Evolutionary conservation across 2,797 vertebrate species (phyloP).

Genomic region (Liparis tanakae): DNA sequence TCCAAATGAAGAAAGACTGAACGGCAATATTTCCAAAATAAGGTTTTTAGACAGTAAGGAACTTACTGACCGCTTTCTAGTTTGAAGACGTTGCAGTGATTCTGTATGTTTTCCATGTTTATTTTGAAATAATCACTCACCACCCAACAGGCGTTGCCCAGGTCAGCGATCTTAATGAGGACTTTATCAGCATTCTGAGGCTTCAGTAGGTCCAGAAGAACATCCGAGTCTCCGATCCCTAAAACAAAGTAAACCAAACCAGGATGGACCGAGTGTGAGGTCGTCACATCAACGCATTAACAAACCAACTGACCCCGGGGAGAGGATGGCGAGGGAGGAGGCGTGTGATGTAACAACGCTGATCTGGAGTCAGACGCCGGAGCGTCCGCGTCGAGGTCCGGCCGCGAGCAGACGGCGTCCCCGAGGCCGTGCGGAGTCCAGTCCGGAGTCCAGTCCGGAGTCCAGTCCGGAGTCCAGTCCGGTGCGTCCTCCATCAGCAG

Average conservation of each 20-base stretch:
- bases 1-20: not conserved
- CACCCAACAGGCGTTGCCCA: slow-evolving; percentile 97
- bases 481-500: slow-evolving; percentile 64
- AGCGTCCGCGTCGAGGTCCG: slow-evolving; percentile 44
- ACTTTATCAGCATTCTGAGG: slow-evolving; percentile 92
- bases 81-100: not conserved
- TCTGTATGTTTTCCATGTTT: not conserved
- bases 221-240: slow-evolving; percentile 68
- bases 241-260: slow-evolving; percentile 6
- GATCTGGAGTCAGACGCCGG: slow-evolving; percentile 51
- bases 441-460: no score
- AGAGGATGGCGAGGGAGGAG: slow-evolving; percentile 27
- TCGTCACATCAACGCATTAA: not conserved
- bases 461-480: slow-evolving; percentile 12
- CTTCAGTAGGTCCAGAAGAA: slow-evolving; percentile 90
- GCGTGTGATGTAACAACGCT: slow-evolving; percentile 40
- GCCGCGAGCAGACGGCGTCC: slow-evolving; percentile 44
- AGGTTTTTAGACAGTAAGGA: not conserved
- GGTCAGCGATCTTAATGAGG: slow-evolving; percentile 93
- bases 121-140: slow-evolving; percentile 81
- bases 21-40: not conserved
- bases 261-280: not conserved
- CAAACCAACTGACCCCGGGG: slow-evolving; percentile 48
- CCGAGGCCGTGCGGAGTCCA: slow-evolving; percentile 21
- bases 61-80: not conserved